Conservation (phyloP, 2,797 vertebrate species). For the Thamnophis elegans region DNA sequence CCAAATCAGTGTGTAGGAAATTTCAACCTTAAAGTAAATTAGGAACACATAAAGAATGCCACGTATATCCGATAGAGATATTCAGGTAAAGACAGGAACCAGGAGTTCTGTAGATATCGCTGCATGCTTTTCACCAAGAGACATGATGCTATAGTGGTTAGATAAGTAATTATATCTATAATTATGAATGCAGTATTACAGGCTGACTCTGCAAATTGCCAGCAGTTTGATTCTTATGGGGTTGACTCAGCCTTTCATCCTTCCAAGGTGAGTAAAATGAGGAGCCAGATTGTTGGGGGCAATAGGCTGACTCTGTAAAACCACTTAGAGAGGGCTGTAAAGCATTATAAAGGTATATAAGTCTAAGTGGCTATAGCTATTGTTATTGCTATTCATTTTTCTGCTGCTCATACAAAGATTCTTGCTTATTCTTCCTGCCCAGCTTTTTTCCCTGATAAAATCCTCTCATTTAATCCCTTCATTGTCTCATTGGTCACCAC, state of each 20-base stretch:
- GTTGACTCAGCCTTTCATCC: not conserved
- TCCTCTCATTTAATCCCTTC: conserved; percentile 3
- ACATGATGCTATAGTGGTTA: not conserved
- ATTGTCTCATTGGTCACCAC: not conserved
- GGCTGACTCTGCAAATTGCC: not conserved
- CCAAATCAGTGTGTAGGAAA: not conserved
- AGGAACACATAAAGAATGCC: not conserved
- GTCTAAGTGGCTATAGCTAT: not conserved
- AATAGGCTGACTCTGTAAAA: not conserved
- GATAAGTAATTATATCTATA: not conserved
- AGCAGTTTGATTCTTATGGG: not conserved
- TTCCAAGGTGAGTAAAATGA: not conserved
- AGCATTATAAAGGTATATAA: not conserved
- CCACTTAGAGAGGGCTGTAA: not conserved
- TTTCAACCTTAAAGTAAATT: not conserved
- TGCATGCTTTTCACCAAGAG: not conserved
- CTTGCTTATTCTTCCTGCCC: conserved; percentile 1
- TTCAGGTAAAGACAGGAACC: not conserved
- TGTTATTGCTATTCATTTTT: not conserved
- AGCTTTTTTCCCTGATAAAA: conserved; percentile 4
- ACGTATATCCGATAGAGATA: not conserved
- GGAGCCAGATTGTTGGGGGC: not conserved
- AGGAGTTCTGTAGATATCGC: not conserved
- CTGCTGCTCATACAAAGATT: not conserved
- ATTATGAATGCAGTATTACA: not conserved